Evolutionary conservation across 2,888 invertebrate genomes (phyloP).

Genomic region (Theodoxus fluviatilis): DNA sequence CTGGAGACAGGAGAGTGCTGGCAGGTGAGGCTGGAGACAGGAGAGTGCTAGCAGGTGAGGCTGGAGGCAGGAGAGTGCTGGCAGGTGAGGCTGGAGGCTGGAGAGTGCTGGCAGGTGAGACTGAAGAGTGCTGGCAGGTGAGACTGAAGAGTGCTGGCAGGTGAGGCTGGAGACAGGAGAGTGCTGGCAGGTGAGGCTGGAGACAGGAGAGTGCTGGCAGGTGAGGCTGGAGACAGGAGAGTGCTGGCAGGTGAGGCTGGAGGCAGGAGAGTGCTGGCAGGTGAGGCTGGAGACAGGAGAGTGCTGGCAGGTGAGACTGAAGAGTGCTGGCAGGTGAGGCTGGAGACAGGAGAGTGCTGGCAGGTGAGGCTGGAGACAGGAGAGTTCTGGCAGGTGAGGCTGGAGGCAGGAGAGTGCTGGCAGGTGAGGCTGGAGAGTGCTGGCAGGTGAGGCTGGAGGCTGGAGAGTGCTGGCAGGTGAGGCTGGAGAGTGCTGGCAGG

Average conservation of each 20-base stretch:
- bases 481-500: background rate
- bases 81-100: constrained; percentile 62
- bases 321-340: no score
- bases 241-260: constrained; percentile 69
- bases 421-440: constrained; percentile 57
- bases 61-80: constrained; percentile 77
- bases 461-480: constrained; percentile 74
- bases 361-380: constrained; percentile 57
- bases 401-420: constrained; percentile 77
- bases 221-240: constrained; percentile 77
- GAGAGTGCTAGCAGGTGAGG: no score
- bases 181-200: constrained; percentile 69
- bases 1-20: constrained; percentile 77
- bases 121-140: constrained; percentile 74
- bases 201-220: no score
- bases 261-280: no score
- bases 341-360: constrained; percentile 77
- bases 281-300: constrained; percentile 77
- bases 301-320: constrained; percentile 69
- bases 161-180: constrained; percentile 77
- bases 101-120: constrained; percentile 73
- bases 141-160: constrained; percentile 1
- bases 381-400: no score
- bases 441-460: no score
- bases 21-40: constrained; percentile 61